Conservation (phyloP, 2,797 vertebrate species). For the Oreochromis grahami region DNA sequence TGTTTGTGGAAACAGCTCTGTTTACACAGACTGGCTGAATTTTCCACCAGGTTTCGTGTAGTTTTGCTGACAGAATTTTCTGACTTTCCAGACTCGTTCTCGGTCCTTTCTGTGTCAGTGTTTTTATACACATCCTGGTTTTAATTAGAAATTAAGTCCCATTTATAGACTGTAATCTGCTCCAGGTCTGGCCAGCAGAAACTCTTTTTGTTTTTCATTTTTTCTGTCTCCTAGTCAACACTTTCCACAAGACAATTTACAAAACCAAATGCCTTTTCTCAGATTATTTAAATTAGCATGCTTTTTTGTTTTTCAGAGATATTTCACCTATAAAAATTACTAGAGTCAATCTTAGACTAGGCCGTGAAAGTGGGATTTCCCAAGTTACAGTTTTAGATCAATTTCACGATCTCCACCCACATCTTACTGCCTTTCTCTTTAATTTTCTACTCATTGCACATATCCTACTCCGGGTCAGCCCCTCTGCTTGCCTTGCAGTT, state of each 20-base stretch:
- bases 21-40: not conserved
- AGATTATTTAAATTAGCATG: not conserved
- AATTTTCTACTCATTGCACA: not conserved
- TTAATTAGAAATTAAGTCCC: not conserved
- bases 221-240: not conserved
- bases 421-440: not conserved
- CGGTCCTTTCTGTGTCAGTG: not conserved
- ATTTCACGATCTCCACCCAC: not conserved
- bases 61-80: not conserved
- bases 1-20: not conserved
- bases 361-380: not conserved
- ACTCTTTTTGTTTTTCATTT: not conserved
- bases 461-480: not conserved
- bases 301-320: not conserved
- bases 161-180: not conserved
- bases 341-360: not conserved
- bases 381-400: not conserved
- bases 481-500: not conserved
- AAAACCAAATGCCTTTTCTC: not conserved
- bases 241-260: not conserved
- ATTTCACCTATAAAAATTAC: not conserved
- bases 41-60: not conserved
- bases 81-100: not conserved
- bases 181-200: not conserved
- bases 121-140: not conserved